Base-by-base conservation (phyloP, 1,140 invertebrate species). In the Calliopsis andreniformis region DNA sequence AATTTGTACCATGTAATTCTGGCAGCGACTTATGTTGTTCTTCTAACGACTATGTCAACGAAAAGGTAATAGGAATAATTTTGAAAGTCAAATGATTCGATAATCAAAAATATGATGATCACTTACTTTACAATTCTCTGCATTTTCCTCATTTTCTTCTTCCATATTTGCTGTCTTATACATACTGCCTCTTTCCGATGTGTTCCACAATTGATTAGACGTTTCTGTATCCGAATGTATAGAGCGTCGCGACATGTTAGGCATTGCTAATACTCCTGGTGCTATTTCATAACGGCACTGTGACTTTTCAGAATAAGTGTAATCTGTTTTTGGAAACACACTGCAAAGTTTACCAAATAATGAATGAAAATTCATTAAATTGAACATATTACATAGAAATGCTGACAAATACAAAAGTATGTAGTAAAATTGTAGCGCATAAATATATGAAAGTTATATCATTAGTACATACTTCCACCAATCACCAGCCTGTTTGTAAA, bases 261-360 rank as follows among this genome's bases (percentile, higher is more conserved):
- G 96, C 93, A 96, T 96, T 23, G 95, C 95, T 71, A 96, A 92
- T 72, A 96, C 93, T 25, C 96, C 96, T 3, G 96, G 95, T 0
- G 95, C 95, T 71, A 96, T 92, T 89, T 96, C 95, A 76, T 95
- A 94, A 23, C 96, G 94, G 91, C 95, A 95, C 76, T 94, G 94
- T n/a, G 96, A 96, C 47, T 94, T 87, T 49, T 92, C 92, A 0
- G 96, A 96, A 89, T 97, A 97, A 6, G 96, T 96, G 89, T 96
- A 97, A 91, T 96, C 96, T 78, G 96, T 96, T 92, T 96, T 96
- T 6, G 96, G 95, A 83, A 95, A 96, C 87, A 95, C 95, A 49
- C 89, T 88, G 82, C 62, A 87, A 89, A 35, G 80, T 59, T 55
- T 45, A 64, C 58, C n/a, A 64, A 47, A 32, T 32, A 49, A 39